Evolutionary conservation across 2,113 vertebrate genomes (phyloP).

Genomic region (Engraulis encrasicolus): DNA sequence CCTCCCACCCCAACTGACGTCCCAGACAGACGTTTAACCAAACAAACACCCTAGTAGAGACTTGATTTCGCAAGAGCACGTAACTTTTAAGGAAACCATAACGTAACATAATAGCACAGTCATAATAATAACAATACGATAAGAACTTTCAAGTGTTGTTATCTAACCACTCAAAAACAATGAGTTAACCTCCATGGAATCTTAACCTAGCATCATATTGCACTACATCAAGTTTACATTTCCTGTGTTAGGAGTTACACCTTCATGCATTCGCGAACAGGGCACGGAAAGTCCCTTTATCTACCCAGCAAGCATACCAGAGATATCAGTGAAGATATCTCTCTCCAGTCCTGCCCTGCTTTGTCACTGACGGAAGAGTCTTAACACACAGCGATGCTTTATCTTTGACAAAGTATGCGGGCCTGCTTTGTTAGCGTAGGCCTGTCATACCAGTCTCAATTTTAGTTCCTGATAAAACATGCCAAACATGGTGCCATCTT

Average conservation of each 20-base stretch:
- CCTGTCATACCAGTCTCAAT: constrained; percentile 31
- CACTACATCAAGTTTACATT: not conserved
- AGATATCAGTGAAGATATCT: constrained; percentile 65
- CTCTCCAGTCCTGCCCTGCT: constrained; percentile 52
- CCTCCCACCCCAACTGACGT: not conserved
- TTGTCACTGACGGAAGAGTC: constrained; percentile 49
- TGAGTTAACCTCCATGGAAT: not conserved
- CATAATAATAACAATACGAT: not conserved
- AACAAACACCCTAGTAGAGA: not conserved
- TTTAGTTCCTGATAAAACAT: constrained; percentile 40
- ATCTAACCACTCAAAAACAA: not conserved
- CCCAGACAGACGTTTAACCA: not conserved
- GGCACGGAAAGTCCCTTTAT: constrained; percentile 62
- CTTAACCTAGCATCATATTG: not conserved
- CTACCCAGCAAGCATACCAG: constrained; percentile 70
- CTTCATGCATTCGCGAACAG: constrained; percentile 49
- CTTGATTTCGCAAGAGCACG: not conserved
- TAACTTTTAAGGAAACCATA: not conserved
- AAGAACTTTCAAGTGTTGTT: not conserved
- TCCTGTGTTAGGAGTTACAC: not conserved
- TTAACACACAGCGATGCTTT: constrained; percentile 27
- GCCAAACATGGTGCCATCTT: constrained; percentile 1
- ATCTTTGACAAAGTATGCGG: constrained; percentile 22
- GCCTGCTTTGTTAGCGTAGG: constrained; percentile 30
- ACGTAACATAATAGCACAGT: not conserved